Evolutionary conservation across 2,888 invertebrate genomes (phyloP).

Genomic region (Cartodere bifasciata): DNA sequence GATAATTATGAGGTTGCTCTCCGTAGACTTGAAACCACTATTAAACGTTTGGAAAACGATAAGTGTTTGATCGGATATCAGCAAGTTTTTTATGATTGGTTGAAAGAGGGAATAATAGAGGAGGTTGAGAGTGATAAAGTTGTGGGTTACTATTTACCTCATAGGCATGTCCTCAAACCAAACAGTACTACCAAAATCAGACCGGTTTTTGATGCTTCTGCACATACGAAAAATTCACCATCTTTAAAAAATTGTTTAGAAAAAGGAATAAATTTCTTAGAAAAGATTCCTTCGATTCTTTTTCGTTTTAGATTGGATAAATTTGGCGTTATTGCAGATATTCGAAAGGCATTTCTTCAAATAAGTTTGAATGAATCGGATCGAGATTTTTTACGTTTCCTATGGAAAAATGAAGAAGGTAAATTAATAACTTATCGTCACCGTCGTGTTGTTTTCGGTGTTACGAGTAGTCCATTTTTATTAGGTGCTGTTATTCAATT

Average conservation of each 20-base stretch:
- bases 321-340: no score
- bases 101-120: slow-evolving; percentile 18
- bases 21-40: slow-evolving; percentile 10
- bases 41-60: slow-evolving; percentile 11
- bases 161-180: slow-evolving; percentile 5
- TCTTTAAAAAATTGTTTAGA: slow-evolving; percentile 5
- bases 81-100: slow-evolving; percentile 19
- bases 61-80: slow-evolving; percentile 10
- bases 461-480: no score
- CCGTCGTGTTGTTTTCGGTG: no score
- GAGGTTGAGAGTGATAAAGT: slow-evolving; percentile 11
- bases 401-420: no score
- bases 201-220: slow-evolving; percentile 20
- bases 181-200: slow-evolving; percentile 15
- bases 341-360: no score
- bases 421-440: no score
- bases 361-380: no score
- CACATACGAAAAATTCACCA: slow-evolving; percentile 10
- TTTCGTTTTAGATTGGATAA: no score
- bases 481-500: no score
- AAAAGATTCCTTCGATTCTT: slow-evolving; percentile 6
- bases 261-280: slow-evolving; percentile 7
- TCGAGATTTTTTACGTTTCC: no score
- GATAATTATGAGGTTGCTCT: no score
- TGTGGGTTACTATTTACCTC: slow-evolving; percentile 13